These are phyloP conservation scores for Parnassius mnemosyne DNA, from an alignment of 2,888 invertebrate genomes.

Conservation along the genomic window DNA sequence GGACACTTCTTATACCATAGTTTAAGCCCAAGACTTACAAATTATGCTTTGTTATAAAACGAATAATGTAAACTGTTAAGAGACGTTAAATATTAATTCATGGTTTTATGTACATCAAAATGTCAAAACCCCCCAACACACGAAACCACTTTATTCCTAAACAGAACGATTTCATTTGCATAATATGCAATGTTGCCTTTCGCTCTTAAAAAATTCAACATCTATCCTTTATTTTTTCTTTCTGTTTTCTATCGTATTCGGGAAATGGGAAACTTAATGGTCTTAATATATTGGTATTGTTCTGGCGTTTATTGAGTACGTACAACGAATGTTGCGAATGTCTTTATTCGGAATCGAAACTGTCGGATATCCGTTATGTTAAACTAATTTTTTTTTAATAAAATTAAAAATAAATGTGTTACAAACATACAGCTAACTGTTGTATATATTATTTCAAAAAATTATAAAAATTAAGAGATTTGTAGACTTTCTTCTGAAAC, in stretches of 20 bases:
- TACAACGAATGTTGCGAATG: slow-evolving; percentile 12
- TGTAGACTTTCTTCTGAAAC: too few relatives aligned
- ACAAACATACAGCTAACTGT: too few relatives aligned
- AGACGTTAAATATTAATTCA: too few relatives aligned
- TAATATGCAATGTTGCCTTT: slow-evolving; percentile 6
- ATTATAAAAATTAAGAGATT: too few relatives aligned
- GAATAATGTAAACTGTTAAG: too few relatives aligned
- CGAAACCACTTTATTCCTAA: slow-evolving; percentile 11
- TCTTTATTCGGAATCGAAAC: slow-evolving; percentile 15
- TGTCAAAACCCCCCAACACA: neutral
- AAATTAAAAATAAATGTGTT: neutral
- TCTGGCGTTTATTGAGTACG: slow-evolving; percentile 14
- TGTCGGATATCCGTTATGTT: neutral
- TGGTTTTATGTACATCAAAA: neutral
- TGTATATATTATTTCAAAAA: too few relatives aligned
- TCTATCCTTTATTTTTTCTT: slow-evolving; percentile 9
- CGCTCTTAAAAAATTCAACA: slow-evolving; percentile 16
- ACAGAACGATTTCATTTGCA: slow-evolving; percentile 19
- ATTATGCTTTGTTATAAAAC: too few relatives aligned
- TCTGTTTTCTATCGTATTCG: slow-evolving; percentile 12
- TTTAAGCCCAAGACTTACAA: too few relatives aligned
- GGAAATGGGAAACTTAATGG: neutral
- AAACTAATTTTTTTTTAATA: neutral
- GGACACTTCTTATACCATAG: too few relatives aligned
- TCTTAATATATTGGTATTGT: slow-evolving; percentile 9